phyloP scores from a whole-genome alignment of 2,888 invertebrate genomes.

The Hoplodrina ambigua region DNA sequence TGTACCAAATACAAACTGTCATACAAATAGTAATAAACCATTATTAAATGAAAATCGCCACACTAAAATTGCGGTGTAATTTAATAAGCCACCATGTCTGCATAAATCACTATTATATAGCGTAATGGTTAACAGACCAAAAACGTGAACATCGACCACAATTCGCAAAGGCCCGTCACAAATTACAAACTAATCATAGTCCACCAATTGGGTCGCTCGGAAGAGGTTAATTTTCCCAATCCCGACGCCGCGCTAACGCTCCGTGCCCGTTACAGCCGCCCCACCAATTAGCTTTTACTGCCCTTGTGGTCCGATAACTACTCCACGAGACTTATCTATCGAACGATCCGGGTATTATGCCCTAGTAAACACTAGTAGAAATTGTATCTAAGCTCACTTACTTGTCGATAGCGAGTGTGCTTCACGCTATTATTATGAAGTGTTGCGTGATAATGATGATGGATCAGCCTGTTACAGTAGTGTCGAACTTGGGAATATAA shows the following conservation, averaged over 20 bases:
- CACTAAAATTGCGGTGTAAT: slow-evolving; percentile 49
- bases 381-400: slow-evolving; percentile 64
- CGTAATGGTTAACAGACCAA: slow-evolving; percentile 64
- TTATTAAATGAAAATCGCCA: slow-evolving; percentile 45
- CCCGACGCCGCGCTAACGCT: slow-evolving; percentile 79
- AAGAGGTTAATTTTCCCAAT: slow-evolving; percentile 88
- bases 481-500: slow-evolving; percentile 16
- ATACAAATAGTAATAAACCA: too few species aligned
- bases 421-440: slow-evolving; percentile 39
- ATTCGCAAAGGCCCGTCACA: slow-evolving; percentile 75
- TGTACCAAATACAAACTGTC: too few species aligned
- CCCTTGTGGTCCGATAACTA: slow-evolving; percentile 87
- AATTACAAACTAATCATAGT: slow-evolving; percentile 87
- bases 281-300: slow-evolving; percentile 88
- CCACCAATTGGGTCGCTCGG: slow-evolving; percentile 83
- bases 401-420: slow-evolving; percentile 45
- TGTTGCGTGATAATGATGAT: slow-evolving; percentile 55
- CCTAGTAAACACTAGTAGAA: slow-evolving; percentile 76
- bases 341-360: slow-evolving; percentile 78
- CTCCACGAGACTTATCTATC: slow-evolving; percentile 84
- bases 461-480: slow-evolving; percentile 26
- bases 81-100: slow-evolving; percentile 52
- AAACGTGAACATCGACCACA: slow-evolving; percentile 70
- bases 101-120: slow-evolving; percentile 60
- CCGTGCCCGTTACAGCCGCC: slow-evolving; percentile 78